A percentile compares a stretch with the other conserved stretches of the same genome.
Evolutionary conservation across 2,888 invertebrate genomes (phyloP).

Genomic region (Eupithecia subumbrata): DNA sequence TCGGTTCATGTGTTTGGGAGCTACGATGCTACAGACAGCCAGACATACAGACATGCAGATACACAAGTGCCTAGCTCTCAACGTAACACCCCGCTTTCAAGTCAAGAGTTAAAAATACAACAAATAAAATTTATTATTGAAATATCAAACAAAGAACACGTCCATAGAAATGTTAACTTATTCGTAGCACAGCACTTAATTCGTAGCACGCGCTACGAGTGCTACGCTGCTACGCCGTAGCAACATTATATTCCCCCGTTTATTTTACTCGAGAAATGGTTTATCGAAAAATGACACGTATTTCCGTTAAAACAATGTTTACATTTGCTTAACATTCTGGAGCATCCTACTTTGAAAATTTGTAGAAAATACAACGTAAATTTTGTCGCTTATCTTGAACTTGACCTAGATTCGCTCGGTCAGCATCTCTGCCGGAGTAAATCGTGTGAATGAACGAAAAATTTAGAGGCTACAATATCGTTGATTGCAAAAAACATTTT

Average conservation of each 20-base stretch:
- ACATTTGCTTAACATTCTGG: conserved; percentile 22
- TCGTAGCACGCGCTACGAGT: conserved; percentile 8
- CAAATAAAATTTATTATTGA: not conserved
- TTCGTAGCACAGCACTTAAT: not conserved
- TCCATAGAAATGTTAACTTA: not conserved
- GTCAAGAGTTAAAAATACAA: not conserved
- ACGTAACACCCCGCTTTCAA: not conserved
- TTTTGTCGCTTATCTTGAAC: conserved; percentile 37
- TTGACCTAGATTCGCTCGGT: conserved; percentile 42
- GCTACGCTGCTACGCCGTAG: conserved; percentile 14
- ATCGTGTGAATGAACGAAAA: conserved; percentile 20
- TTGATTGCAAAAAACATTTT: not conserved
- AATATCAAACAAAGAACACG: not conserved
- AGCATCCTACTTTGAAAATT: conserved; percentile 24
- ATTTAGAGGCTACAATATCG: not conserved
- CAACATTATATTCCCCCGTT: not conserved
- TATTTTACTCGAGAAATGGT: conserved; percentile 5
- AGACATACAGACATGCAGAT: not conserved
- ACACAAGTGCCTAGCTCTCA: no score
- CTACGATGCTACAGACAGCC: not conserved
- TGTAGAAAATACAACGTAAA: conserved; percentile 38
- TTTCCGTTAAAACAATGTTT: conserved; percentile 12
- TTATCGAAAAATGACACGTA: conserved; percentile 5
- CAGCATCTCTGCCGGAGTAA: conserved; percentile 15
- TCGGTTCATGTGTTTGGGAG: not conserved